phyloP scores from a whole-genome alignment of 2,113 vertebrate species.

The Mungos mungo region DNA sequence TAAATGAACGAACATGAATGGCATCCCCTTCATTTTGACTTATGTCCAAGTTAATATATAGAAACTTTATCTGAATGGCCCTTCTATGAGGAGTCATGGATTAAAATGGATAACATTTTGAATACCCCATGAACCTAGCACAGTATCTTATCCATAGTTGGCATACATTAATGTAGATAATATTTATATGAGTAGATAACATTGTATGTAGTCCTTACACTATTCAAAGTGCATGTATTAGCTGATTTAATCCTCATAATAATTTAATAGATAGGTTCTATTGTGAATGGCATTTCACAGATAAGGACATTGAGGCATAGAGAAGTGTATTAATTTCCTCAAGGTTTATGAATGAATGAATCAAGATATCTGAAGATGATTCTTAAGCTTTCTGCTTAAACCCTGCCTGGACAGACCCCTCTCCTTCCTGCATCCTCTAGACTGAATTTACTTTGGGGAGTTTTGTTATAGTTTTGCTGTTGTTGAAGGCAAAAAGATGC shows the following conservation, averaged over 20 bases:
- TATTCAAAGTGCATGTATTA: neutral
- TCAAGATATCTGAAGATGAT: neutral
- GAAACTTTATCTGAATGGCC: neutral
- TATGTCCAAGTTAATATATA: neutral
- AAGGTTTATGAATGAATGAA: neutral
- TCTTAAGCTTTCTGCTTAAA: neutral
- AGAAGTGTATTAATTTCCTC: neutral
- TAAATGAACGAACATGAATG: neutral
- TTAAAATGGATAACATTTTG: neutral
- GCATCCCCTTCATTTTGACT: neutral
- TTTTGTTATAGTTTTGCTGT: neutral
- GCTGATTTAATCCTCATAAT: neutral
- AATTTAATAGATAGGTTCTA: neutral
- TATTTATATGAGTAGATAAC: neutral
- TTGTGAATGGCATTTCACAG: neutral
- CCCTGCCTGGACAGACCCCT: rapidly evolving
- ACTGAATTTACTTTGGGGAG: neutral
- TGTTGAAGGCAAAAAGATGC: neutral
- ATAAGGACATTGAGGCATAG: neutral
- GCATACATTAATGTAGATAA: neutral
- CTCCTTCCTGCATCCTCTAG: neutral
- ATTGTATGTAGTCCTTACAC: neutral
- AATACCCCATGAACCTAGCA: neutral
- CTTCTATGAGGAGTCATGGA: neutral
- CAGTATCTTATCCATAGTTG: neutral